phyloP scores from a whole-genome alignment of 2,888 invertebrate genomes.

The Lysandra coridon region DNA sequence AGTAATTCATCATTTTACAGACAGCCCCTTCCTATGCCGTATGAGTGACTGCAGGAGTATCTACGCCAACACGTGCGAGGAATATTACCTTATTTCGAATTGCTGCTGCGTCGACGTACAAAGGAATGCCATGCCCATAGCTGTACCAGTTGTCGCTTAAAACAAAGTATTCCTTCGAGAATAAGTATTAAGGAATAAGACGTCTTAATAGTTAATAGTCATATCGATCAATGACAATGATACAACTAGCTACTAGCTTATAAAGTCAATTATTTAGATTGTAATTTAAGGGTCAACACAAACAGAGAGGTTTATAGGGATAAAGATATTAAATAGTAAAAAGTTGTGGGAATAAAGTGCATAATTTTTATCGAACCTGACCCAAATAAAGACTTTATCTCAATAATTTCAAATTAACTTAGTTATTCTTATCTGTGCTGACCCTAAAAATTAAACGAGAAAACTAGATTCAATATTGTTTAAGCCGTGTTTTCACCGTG shows the following conservation, averaged over 20 bases:
- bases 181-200: background rate
- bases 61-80: constrained; percentile 87
- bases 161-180: background rate
- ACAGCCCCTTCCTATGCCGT: constrained; percentile 81
- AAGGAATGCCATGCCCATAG: constrained; percentile 52
- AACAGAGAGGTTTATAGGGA: background rate
- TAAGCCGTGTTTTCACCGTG: background rate
- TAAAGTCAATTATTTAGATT: background rate
- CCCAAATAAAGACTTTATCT: too few species aligned
- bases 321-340: background rate
- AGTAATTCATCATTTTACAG: constrained; percentile 45
- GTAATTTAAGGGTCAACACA: background rate
- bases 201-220: background rate
- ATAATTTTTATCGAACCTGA: background rate
- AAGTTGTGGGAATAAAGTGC: background rate
- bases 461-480: background rate
- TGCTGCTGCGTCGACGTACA: constrained; percentile 85
- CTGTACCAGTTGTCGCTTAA: constrained; percentile 43
- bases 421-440: background rate
- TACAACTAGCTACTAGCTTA: background rate
- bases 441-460: background rate
- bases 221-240: too few species aligned
- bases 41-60: constrained; percentile 86
- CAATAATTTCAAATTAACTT: background rate
- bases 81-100: constrained; percentile 85